A percentile compares a stretch with the other conserved stretches of the same genome.
Evolutionary conservation across 2,797 vertebrate genomes (phyloP).

Genomic region (Spinibarbus caldwelli): DNA sequence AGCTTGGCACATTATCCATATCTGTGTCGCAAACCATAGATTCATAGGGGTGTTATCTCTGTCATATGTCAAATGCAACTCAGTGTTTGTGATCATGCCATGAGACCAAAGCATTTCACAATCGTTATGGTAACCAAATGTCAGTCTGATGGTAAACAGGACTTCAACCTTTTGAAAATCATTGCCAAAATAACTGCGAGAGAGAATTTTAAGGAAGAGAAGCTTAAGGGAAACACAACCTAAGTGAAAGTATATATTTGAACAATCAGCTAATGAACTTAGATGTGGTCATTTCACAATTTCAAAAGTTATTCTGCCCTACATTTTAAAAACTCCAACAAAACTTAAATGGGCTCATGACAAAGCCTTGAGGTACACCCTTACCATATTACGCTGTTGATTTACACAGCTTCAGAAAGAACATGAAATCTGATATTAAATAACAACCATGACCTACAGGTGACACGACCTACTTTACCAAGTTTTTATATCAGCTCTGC

Average conservation of each 20-base stretch:
- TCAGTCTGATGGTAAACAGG: conserved; percentile 45
- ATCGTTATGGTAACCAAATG: background rate
- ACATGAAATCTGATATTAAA: conserved; percentile 24
- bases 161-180: conserved; percentile 42
- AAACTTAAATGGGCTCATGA: background rate
- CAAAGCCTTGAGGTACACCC: background rate
- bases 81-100: background rate
- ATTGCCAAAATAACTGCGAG: background rate
- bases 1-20: background rate
- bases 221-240: background rate
- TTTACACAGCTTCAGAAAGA: background rate
- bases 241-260: no score
- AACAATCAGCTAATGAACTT: background rate
- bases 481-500: background rate
- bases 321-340: background rate
- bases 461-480: conserved; percentile 49
- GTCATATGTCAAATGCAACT: background rate
- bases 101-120: conserved; percentile 9
- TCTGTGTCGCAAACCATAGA: background rate
- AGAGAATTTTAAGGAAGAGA: background rate
- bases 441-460: conserved; percentile 33
- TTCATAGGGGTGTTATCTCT: background rate
- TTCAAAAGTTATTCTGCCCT: background rate
- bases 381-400: conserved; percentile 3
- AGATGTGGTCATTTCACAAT: no score